Evolutionary conservation across 2,113 vertebrate species (phyloP).

Genomic region (Chloropsis cyanopogon): DNA sequence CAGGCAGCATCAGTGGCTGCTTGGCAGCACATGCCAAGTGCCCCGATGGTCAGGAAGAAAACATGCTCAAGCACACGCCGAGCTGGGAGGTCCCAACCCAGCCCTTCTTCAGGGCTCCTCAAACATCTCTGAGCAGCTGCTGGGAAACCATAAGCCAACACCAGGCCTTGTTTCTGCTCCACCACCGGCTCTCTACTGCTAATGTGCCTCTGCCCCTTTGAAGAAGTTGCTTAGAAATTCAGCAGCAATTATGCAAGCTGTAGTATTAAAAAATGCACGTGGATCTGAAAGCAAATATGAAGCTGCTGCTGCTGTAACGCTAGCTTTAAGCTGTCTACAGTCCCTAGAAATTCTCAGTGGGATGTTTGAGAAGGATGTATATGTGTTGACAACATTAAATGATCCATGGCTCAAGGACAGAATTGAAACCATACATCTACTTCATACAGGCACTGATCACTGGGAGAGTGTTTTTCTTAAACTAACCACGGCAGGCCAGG

Average conservation of each 20-base stretch:
- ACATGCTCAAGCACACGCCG: fast-evolving
- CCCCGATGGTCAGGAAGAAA: not conserved
- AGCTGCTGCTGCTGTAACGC: constrained; percentile 40
- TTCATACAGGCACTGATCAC: constrained; percentile 26
- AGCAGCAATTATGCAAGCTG: constrained; percentile 55
- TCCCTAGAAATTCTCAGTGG: constrained; percentile 56
- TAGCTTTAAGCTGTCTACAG: constrained; percentile 44
- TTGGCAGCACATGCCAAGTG: not conserved
- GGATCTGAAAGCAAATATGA: constrained; percentile 48
- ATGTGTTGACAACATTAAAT: constrained; percentile 63
- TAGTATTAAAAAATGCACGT: constrained; percentile 68
- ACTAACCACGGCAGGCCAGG: not conserved
- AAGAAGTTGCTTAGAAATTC: constrained; percentile 50
- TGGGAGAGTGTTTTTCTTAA: constrained; percentile 45
- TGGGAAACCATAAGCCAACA: not conserved
- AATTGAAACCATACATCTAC: constrained; percentile 51
- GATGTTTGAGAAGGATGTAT: constrained; percentile 58
- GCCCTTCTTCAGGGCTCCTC: not conserved
- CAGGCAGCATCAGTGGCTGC: not conserved
- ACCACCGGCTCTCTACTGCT: not conserved
- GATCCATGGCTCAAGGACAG: constrained; percentile 62
- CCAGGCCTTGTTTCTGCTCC: not conserved
- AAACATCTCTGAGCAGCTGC: not conserved
- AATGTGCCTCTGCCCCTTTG: not conserved
- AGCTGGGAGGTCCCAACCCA: constrained; percentile 2